phyloP scores from a whole-genome alignment of 2,113 vertebrate genomes.

The Glaucidium brasilianum region DNA sequence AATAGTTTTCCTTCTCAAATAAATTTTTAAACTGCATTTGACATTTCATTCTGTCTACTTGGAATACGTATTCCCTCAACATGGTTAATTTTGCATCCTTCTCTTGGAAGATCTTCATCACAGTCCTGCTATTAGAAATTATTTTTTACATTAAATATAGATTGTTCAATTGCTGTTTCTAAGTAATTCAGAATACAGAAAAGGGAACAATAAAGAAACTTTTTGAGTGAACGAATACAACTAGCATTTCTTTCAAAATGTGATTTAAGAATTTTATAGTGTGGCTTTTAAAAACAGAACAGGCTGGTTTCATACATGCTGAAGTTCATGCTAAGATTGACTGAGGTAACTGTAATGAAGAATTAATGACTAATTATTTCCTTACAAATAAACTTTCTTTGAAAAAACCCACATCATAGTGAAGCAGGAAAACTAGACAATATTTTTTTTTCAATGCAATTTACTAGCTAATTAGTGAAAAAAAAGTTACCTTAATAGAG shows the following conservation, averaged over 20 bases:
- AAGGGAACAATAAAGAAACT: not conserved
- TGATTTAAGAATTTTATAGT: not conserved
- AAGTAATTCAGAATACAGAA: not conserved
- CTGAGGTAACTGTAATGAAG: not conserved
- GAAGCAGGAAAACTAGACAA: not conserved
- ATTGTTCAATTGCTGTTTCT: not conserved
- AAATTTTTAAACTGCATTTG: not conserved
- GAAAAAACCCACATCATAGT: not conserved
- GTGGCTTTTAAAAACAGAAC: not conserved
- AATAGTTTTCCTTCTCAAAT: not conserved
- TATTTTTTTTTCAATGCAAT: not conserved
- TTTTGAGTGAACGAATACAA: not conserved
- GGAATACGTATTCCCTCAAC: not conserved
- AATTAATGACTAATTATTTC: not conserved
- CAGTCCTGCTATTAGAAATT: not conserved
- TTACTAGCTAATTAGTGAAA: not conserved
- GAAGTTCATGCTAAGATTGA: not conserved
- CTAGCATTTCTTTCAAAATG: not conserved
- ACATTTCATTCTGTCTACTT: not conserved
- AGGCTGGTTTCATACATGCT: not conserved
- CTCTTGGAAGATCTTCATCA: not conserved
- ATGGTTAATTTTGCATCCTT: not conserved
- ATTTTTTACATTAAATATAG: not conserved
- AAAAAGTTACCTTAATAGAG: not conserved
- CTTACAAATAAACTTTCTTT: not conserved